A percentile compares a stretch with the other conserved stretches of the same genome.
These are phyloP conservation scores for Microplitis mediator DNA, from an alignment of 1,140 invertebrate species.

Conservation along the genomic window DNA sequence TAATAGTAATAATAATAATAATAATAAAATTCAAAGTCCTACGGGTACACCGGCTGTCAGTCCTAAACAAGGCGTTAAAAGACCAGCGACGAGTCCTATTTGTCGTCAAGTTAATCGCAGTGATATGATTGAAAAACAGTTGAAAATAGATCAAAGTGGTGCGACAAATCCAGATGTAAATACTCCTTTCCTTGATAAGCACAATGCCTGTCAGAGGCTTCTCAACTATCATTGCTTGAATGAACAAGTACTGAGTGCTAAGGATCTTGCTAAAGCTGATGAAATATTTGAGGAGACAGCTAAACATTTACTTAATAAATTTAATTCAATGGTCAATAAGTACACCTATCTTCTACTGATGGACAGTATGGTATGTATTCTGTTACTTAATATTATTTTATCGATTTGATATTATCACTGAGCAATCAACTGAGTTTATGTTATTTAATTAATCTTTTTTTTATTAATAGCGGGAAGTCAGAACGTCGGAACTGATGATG, in stretches of 20 bases:
- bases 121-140: conserved; percentile 72
- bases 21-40: conserved; percentile 2
- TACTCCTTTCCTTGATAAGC: conserved; percentile 73
- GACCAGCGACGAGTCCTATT: conserved; percentile 54
- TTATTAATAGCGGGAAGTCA: conserved; percentile 66
- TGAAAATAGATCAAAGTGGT: conserved; percentile 79
- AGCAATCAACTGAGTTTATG: conserved; percentile 2
- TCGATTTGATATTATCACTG: conserved; percentile 15
- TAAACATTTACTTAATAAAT: conserved; percentile 75
- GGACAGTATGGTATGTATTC: conserved; percentile 77
- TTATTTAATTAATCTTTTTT: conserved; percentile 27
- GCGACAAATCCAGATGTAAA: conserved; percentile 79
- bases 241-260: conserved; percentile 69
- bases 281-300: conserved; percentile 78
- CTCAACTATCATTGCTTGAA: conserved; percentile 84
- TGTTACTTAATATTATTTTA: background rate
- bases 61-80: conserved; percentile 54
- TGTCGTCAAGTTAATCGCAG: conserved; percentile 52
- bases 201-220: conserved; percentile 80
- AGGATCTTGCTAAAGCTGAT: conserved; percentile 77
- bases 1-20: no score
- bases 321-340: conserved; percentile 76
- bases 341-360: conserved; percentile 80
- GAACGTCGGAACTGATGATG: conserved; percentile 76
- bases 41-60: conserved; percentile 20